Conservation (phyloP, 2,113 vertebrate species). For the Campylomormyrus tamandua region DNA sequence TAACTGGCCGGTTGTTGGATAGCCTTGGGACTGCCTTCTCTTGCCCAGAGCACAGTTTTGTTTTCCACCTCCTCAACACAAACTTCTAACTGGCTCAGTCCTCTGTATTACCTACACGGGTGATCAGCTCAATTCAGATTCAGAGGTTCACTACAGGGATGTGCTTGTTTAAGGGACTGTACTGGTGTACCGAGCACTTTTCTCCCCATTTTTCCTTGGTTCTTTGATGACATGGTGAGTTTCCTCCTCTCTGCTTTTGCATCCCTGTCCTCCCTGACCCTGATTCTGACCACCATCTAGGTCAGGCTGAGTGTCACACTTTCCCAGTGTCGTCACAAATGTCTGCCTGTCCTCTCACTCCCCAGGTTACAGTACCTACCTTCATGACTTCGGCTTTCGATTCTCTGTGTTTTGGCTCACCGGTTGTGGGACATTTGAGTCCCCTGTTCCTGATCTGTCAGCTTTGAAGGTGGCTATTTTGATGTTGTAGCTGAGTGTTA, state of each 20-base stretch:
- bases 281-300: not conserved
- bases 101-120: not conserved
- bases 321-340: not conserved
- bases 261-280: not conserved
- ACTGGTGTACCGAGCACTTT: not conserved
- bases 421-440: not conserved
- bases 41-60: not conserved
- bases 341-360: not conserved
- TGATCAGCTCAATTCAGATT: not conserved
- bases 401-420: not conserved
- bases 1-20: not conserved
- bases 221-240: not conserved
- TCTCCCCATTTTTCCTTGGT: not conserved
- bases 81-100: not conserved
- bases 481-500: not conserved
- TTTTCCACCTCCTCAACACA: not conserved
- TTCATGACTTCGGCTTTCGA: too few species aligned
- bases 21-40: not conserved
- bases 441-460: not conserved
- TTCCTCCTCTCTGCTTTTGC: not conserved
- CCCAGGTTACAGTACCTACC: not conserved
- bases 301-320: not conserved
- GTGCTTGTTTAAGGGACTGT: not conserved
- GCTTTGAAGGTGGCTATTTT: not conserved
- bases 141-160: not conserved